phyloP scores from a whole-genome alignment of 92 coral and sea anemone genomes.

The Heteractis magnifica region DNA sequence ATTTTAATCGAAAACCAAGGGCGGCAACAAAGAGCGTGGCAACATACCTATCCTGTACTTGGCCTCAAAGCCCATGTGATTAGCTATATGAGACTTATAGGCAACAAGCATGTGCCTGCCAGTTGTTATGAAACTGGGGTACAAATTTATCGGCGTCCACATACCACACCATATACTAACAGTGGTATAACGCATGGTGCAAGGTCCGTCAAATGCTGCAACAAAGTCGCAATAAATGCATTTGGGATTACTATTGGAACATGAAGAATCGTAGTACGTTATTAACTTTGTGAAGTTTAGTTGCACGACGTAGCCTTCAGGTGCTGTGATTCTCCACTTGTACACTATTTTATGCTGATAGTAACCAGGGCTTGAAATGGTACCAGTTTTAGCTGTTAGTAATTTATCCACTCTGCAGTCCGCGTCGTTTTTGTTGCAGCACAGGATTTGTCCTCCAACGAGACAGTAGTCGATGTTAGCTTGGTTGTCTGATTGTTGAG shows the following conservation, averaged over 20 bases:
- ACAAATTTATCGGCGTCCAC: background rate
- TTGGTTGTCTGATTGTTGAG: background rate
- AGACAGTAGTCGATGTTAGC: slow-evolving; percentile 12
- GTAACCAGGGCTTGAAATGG: background rate
- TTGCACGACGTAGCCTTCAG: slow-evolving; percentile 9
- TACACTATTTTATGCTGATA: background rate
- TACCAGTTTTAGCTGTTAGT: background rate
- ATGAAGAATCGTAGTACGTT: background rate
- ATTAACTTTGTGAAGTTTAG: slow-evolving; percentile 6
- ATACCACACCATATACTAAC: background rate
- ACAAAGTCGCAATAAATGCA: background rate
- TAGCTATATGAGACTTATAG: background rate
- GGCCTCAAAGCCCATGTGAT: background rate
- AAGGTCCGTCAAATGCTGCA: background rate
- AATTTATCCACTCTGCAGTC: background rate
- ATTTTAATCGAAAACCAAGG: too few relatives aligned
- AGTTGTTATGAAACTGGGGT: background rate
- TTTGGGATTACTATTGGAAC: background rate
- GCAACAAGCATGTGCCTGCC: background rate
- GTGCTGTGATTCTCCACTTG: slow-evolving; percentile 7
- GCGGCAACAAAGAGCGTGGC: too few relatives aligned
- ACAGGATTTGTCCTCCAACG: background rate
- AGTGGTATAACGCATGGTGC: background rate
- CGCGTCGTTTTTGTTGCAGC: background rate
- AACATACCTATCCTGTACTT: background rate